Base-by-base conservation (phyloP, 1,140 invertebrate species). In the Lasaia peninsularis region DNA sequence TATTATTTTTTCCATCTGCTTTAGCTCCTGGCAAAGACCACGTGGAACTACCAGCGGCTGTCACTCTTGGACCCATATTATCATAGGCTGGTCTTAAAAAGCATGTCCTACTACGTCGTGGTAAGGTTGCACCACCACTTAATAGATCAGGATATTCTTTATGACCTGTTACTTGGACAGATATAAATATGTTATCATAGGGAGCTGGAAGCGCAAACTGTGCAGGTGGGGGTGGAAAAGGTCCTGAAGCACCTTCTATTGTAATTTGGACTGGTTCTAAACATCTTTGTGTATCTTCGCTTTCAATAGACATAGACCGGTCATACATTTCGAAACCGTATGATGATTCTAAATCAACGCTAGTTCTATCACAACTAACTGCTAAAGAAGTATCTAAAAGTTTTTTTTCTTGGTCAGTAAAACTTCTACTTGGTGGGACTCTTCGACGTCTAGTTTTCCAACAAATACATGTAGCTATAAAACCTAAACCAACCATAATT, bases 61-160 rank as follows among this genome's bases (percentile, higher is more conserved):
- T 97, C 9, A 96, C 94, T 63, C 96, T 91, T 35, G 95, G 94
- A 0, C 96, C 96, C 93, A 97, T 95, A 81, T 96, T 96, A 84
- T 97, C 96, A 77, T 97, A 97, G 14, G 93, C 91, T 28, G 93
- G 91, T 24, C 88, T 85, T 12, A 85, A 65, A 64, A 83, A 82
- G 67, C 82, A 85, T 1, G 85, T 82, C 16, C 73, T 74, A 69
- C 77, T 85, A 44, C 81, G 63, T 49, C 75, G 71, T 8, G 83
- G 83, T 44, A 84, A 58, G 0, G 82, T 82, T 5, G 78, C 58
- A 0, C 80, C 84, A 59, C 80, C 78, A 40, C 91, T 86, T 35
- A 89, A 62, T 32, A 89, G 69, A 67, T 90, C 89, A 11, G 87
- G 85, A 63, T 80, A 86, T 59, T 93, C 89, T 33, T 91, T 90